Percentiles rank a stretch among this genome's conserved stretches.
These are phyloP conservation scores for Xestoiulus laeticollis DNA, from an alignment of 2,888 invertebrate genomes.

Conservation along the genomic window DNA sequence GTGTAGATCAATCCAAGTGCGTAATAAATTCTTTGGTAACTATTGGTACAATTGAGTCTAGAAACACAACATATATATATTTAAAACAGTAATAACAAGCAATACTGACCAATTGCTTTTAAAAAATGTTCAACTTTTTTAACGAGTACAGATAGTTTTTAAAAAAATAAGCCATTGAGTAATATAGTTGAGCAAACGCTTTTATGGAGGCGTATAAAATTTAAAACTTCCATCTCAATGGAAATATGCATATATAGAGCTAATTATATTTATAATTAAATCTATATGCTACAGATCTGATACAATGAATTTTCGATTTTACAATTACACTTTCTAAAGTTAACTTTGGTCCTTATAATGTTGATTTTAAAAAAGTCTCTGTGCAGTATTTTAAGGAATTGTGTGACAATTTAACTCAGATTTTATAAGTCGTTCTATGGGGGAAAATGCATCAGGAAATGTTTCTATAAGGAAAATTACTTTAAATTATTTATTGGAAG, in stretches of 20 bases:
- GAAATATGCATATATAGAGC: not conserved
- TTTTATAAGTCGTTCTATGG: no score
- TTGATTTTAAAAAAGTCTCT: not conserved
- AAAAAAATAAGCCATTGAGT: conserved; percentile 10
- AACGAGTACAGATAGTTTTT: not conserved
- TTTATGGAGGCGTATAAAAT: conserved; percentile 4
- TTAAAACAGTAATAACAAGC: conserved; percentile 7
- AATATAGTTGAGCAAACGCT: not conserved
- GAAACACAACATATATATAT: not conserved
- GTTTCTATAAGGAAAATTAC: no score
- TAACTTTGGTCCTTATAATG: not conserved
- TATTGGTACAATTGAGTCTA: not conserved
- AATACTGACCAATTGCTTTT: not conserved
- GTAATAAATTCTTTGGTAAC: not conserved
- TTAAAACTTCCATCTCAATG: not conserved
- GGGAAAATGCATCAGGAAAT: no score
- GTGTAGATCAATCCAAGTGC: not conserved
- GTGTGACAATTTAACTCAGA: no score
- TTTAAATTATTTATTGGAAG: no score
- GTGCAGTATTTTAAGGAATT: not conserved
- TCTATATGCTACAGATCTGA: not conserved
- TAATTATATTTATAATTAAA: not conserved
- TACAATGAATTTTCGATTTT: not conserved
- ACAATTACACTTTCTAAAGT: not conserved
- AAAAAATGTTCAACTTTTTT: not conserved